phyloP scores from a whole-genome alignment of 2,113 vertebrate genomes.

The Cranoglanis bouderius region DNA sequence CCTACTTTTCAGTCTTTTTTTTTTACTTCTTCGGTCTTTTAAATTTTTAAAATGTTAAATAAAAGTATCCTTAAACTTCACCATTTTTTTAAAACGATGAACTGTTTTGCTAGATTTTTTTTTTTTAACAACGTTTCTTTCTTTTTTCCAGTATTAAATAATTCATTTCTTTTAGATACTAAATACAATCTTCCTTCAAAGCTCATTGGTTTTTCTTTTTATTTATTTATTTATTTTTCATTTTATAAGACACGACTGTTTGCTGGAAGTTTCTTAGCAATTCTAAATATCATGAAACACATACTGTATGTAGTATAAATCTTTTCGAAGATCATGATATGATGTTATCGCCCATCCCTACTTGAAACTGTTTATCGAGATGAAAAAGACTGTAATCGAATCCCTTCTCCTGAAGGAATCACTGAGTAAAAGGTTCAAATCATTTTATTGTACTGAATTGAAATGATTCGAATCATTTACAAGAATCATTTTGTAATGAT shows the following conservation, averaged over 20 bases:
- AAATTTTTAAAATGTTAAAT: not conserved
- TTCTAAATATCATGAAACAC: not conserved
- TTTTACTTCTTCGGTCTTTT: not conserved
- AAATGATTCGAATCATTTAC: not conserved
- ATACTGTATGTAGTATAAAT: not conserved
- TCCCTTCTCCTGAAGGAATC: not conserved
- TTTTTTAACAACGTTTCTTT: too few species aligned
- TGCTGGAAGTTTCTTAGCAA: too few species aligned
- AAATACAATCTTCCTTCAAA: not conserved
- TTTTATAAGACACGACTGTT: not conserved
- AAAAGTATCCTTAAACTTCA: not conserved
- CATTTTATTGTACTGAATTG: too few species aligned
- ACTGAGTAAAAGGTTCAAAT: not conserved
- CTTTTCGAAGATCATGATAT: not conserved
- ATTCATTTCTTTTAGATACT: not conserved
- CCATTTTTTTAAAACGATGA: not conserved
- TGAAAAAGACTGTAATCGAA: not conserved
- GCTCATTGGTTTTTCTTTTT: not conserved
- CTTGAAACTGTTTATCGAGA: not conserved
- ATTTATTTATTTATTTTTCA: not conserved
- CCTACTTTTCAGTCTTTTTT: not conserved
- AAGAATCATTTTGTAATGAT: constrained; percentile 3
- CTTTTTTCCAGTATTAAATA: too few species aligned
- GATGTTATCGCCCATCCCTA: not conserved
- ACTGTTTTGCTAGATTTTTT: not conserved